Conservation (phyloP, 2,797 vertebrate species). For the Schizothorax lantsangensis region DNA sequence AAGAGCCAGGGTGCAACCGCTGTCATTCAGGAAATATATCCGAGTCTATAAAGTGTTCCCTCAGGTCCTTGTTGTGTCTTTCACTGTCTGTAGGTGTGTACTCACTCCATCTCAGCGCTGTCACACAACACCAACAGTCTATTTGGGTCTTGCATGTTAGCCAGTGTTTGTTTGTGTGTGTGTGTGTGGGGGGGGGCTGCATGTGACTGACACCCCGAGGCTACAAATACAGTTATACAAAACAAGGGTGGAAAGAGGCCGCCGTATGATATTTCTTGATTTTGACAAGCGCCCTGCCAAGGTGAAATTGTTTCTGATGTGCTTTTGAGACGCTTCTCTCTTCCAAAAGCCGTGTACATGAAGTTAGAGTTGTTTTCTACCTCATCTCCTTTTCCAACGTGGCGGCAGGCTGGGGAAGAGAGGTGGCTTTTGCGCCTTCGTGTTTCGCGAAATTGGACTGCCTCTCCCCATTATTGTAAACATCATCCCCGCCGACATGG, state of each 20-base stretch:
- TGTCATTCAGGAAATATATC: constrained; percentile 62
- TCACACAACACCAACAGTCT: constrained; percentile 68
- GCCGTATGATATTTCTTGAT: constrained; percentile 76
- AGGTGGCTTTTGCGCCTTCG: constrained; percentile 76
- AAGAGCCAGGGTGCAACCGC: constrained; percentile 47
- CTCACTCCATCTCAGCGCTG: constrained; percentile 64
- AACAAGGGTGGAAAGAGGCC: constrained; percentile 65
- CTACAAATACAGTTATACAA: constrained; percentile 71
- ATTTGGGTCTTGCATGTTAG: constrained; percentile 61
- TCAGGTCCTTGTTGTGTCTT: constrained; percentile 62
- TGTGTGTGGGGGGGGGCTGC: constrained; percentile 47
- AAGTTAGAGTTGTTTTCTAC: constrained; percentile 83
- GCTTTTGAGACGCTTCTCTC: constrained; percentile 68
- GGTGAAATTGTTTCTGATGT: constrained; percentile 79
- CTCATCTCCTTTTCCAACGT: constrained; percentile 82
- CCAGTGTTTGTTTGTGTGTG: constrained; percentile 48
- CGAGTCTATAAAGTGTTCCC: constrained; percentile 62
- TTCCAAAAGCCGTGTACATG: constrained; percentile 69
- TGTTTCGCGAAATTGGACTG: constrained; percentile 87
- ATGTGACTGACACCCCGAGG: constrained; percentile 70
- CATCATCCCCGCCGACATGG: constrained; percentile 82
- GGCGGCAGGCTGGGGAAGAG: constrained; percentile 70
- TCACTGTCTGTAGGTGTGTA: constrained; percentile 56
- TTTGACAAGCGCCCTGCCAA: constrained; percentile 79
- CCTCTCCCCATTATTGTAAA: constrained; percentile 87